phyloP scores from a whole-genome alignment of 2,888 invertebrate species.

The Gibbula magus region DNA sequence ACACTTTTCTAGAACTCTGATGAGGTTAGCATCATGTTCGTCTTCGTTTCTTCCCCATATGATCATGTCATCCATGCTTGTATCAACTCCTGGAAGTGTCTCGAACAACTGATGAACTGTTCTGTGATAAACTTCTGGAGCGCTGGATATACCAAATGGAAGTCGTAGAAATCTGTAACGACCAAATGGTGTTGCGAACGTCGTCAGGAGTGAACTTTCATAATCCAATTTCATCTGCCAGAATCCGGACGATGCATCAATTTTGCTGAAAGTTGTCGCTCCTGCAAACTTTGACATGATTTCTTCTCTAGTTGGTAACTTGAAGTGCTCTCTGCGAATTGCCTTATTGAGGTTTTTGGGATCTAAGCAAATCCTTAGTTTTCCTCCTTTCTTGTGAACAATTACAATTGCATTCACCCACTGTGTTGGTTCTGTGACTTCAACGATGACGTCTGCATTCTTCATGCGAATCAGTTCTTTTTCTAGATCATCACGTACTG shows the following conservation, averaged over 20 bases:
- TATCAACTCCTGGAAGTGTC: no score
- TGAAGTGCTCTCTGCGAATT: constrained; percentile 43
- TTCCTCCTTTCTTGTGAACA: constrained; percentile 42
- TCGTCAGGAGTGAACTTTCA: no score
- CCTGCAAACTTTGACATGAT: constrained; percentile 40
- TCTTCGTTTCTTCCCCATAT: neutral
- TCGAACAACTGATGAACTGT: constrained; percentile 22
- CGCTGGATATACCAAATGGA: constrained; percentile 28
- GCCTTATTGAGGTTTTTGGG: constrained; percentile 48
- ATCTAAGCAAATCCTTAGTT: constrained; percentile 48
- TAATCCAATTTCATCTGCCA: no score
- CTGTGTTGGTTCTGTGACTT: constrained; percentile 46
- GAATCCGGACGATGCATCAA: constrained; percentile 47
- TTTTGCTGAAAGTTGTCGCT: constrained; percentile 37
- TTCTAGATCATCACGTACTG: constrained; percentile 38
- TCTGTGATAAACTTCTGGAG: constrained; percentile 9
- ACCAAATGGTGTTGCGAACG: no score
- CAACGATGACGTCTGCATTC: constrained; percentile 35
- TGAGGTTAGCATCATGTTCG: neutral
- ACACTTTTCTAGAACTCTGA: neutral
- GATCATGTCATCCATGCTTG: neutral
- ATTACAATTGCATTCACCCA: constrained; percentile 51
- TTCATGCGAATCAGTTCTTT: constrained; percentile 41
- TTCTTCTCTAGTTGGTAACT: constrained; percentile 46
- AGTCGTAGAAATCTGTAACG: constrained; percentile 42